phyloP scores from a whole-genome alignment of 1,140 invertebrate species.

The Zaprionus ghesquierei region DNA sequence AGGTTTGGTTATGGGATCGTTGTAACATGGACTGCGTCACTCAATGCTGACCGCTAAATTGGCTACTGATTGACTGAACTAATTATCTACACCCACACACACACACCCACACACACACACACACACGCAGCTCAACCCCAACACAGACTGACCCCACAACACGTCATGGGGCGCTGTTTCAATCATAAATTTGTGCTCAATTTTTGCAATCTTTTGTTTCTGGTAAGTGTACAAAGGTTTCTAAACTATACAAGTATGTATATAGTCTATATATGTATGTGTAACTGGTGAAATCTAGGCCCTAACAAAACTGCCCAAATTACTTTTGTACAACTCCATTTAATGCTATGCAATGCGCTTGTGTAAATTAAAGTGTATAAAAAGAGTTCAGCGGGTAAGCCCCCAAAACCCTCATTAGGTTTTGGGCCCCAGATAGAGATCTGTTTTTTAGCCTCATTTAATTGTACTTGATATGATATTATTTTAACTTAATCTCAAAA shows the following conservation, averaged over 20 bases:
- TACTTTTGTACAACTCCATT: constrained; percentile 34
- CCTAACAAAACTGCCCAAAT: constrained; percentile 42
- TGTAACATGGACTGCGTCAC: constrained; percentile 21
- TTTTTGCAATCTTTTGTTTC: constrained; percentile 75
- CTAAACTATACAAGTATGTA: neutral
- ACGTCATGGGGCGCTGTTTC: constrained; percentile 62
- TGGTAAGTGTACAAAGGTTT: constrained; percentile 55
- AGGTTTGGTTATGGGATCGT: neutral
- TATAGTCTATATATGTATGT: neutral
- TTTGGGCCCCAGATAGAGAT: neutral
- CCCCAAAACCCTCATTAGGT: neutral
- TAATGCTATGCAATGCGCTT: constrained; percentile 10
- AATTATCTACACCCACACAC: constrained; percentile 18
- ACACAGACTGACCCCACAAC: neutral
- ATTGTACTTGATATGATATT: neutral
- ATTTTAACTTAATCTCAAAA: neutral
- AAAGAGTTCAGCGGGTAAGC: neutral
- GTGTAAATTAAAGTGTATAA: constrained; percentile 23
- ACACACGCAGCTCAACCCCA: neutral
- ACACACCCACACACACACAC: constrained; percentile 22
- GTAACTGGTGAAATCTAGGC: constrained; percentile 46
- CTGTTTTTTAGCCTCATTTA: neutral
- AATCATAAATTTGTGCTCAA: constrained; percentile 77
- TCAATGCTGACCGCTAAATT: constrained; percentile 21
- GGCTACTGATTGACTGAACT: constrained; percentile 26